Conservation (phyloP, 1,140 invertebrate genomes). For the Paracyclopina nana region DNA sequence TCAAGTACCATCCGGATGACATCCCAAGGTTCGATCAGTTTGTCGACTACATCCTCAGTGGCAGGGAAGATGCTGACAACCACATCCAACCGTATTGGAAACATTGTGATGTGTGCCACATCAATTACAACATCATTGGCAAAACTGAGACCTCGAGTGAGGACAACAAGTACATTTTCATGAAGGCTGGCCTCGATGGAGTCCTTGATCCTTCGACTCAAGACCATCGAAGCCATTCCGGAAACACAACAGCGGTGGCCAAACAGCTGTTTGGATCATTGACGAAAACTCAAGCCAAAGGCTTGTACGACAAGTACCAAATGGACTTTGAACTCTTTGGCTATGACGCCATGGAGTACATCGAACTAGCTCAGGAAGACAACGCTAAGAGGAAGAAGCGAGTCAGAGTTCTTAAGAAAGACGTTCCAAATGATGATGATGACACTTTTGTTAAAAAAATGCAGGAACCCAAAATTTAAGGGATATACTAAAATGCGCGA, state of each 20-base stretch:
- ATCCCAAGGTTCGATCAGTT: constrained; percentile 17
- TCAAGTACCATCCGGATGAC: background rate
- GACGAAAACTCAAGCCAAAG: constrained; percentile 13
- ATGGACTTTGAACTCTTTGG: constrained; percentile 19
- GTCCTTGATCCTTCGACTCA: no score
- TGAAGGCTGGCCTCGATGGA: no score
- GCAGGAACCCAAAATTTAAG: no score
- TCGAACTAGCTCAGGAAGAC: no score
- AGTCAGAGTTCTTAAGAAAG: no score
- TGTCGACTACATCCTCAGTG: constrained; percentile 16
- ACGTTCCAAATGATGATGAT: no score
- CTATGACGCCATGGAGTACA: constrained; percentile 17
- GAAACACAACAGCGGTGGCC: constrained; percentile 14
- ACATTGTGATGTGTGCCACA: constrained; percentile 17
- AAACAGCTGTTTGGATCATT: constrained; percentile 18
- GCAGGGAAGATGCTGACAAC: constrained; percentile 4
- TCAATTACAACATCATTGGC: constrained; percentile 18
- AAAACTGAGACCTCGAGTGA: constrained; percentile 16
- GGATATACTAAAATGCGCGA: no score
- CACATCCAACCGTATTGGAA: constrained; percentile 17
- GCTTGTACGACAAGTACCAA: constrained; percentile 17
- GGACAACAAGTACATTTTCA: constrained; percentile 15
- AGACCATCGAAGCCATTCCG: no score
- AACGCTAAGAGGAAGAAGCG: no score
- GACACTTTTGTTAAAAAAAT: no score